phyloP scores from a whole-genome alignment of 2,797 vertebrate species.

The Aplochiton taeniatus region DNA sequence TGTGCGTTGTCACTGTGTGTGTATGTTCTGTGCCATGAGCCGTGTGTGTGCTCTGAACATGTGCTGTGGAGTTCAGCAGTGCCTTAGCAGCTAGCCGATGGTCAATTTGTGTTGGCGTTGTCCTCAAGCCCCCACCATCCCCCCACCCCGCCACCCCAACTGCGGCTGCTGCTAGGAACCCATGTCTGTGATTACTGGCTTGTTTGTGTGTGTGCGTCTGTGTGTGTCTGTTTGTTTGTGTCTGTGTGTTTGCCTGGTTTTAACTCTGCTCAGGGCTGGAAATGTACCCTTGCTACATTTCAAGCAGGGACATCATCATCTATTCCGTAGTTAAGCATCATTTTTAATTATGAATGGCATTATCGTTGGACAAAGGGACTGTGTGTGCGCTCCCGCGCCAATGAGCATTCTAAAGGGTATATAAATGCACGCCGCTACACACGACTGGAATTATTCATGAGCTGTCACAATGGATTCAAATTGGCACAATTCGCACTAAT shows the following conservation, averaged over 20 bases:
- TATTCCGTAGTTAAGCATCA: slow-evolving; percentile 40
- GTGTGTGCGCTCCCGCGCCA: slow-evolving; percentile 10
- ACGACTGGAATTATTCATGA: slow-evolving; percentile 56
- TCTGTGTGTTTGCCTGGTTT: slow-evolving; percentile 6
- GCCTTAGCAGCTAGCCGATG: too few species aligned
- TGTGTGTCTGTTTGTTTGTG: neutral
- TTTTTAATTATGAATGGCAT: slow-evolving; percentile 51
- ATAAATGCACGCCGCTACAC: slow-evolving; percentile 54
- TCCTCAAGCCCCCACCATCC: too few species aligned
- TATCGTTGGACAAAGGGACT: slow-evolving; percentile 30
- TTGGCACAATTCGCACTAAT: slow-evolving; percentile 31
- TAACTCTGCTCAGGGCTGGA: slow-evolving; percentile 25
- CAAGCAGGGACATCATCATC: slow-evolving; percentile 30
- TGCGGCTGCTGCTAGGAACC: too few species aligned
- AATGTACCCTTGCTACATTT: slow-evolving; percentile 40
- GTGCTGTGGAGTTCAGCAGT: too few species aligned
- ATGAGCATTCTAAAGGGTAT: slow-evolving; percentile 50
- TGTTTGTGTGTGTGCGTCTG: neutral
- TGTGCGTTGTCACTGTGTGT: too few species aligned
- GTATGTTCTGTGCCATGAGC: too few species aligned
- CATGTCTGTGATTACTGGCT: too few species aligned
- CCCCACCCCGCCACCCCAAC: too few species aligned
- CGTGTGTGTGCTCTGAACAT: too few species aligned
- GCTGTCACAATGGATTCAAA: slow-evolving; percentile 42
- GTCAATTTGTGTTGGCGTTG: too few species aligned